Evolutionary conservation across 2,797 vertebrate genomes (phyloP).

Genomic region (Acanthornis magna): DNA sequence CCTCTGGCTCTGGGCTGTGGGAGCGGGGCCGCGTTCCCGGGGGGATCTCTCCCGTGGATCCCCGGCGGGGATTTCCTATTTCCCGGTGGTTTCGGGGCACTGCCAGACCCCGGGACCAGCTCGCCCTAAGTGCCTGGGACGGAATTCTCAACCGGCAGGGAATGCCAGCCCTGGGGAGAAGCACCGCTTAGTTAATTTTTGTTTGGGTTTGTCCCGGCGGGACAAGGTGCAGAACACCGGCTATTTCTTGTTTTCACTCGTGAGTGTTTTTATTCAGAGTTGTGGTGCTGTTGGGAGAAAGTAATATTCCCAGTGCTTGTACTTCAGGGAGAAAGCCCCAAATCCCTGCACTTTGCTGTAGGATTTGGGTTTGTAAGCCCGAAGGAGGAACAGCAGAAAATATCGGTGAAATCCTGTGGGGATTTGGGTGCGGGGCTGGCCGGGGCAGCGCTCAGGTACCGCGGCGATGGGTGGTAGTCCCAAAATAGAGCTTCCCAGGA

Average conservation of each 20-base stretch:
- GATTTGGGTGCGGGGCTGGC: not conserved
- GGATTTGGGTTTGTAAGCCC: not conserved
- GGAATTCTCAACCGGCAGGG: not conserved
- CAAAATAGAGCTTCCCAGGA: not conserved
- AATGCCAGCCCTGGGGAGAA: not conserved
- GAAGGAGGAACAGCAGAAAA: not conserved
- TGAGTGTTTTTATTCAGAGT: accelerated
- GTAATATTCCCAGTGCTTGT: not conserved
- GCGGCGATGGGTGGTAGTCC: not conserved
- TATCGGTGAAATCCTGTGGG: accelerated
- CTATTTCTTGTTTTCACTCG: not conserved
- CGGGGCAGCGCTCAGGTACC: not conserved
- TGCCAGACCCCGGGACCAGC: accelerated
- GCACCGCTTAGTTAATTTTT: accelerated
- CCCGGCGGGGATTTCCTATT: not conserved
- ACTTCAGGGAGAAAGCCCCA: not conserved
- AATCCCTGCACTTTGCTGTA: accelerated
- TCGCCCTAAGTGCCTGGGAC: not conserved
- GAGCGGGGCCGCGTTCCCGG: accelerated
- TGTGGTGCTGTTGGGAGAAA: not conserved
- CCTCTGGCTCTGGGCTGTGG: accelerated
- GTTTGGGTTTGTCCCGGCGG: not conserved
- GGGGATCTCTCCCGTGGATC: accelerated
- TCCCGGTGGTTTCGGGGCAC: not conserved
- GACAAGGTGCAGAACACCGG: not conserved